Conservation (phyloP, 2,797 vertebrate species). For the Crocidura indochinensis region DNA sequence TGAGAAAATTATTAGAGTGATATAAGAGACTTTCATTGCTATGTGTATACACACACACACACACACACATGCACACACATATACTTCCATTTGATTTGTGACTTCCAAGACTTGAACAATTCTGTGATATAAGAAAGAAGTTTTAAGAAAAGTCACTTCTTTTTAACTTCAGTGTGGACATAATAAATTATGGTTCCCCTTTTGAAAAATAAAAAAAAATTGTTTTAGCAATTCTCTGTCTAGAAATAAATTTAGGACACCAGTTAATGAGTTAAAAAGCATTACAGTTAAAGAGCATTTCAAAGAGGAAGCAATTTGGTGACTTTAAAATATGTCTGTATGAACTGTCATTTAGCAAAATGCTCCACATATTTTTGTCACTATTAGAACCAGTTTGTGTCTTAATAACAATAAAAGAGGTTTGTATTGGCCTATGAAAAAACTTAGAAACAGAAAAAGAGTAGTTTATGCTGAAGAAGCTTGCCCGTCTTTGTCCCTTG, state of each 20-base stretch:
- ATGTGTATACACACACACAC: too few species aligned
- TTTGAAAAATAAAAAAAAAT: slow-evolving; percentile 76
- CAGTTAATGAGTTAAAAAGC: too few species aligned
- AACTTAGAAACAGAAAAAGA: slow-evolving; percentile 61
- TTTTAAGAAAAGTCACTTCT: slow-evolving; percentile 71
- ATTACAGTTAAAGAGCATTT: too few species aligned
- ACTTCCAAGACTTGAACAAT: slow-evolving; percentile 50
- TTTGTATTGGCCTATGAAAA: slow-evolving; percentile 60
- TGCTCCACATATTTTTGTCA: slow-evolving; percentile 79
- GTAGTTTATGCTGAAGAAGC: slow-evolving; percentile 63
- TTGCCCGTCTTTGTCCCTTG: neutral
- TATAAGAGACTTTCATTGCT: neutral
- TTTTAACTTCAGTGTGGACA: slow-evolving; percentile 37
- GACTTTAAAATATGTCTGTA: slow-evolving; percentile 59
- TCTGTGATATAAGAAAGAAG: slow-evolving; percentile 68
- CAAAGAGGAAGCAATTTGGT: slow-evolving; percentile 72
- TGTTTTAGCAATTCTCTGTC: slow-evolving; percentile 65
- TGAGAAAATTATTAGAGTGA: slow-evolving; percentile 73
- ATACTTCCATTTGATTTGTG: slow-evolving; percentile 56
- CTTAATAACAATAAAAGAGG: slow-evolving; percentile 77
- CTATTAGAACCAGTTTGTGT: slow-evolving; percentile 66
- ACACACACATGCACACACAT: too few species aligned
- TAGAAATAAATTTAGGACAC: slow-evolving; percentile 83
- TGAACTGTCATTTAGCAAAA: slow-evolving; percentile 70
- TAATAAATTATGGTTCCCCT: slow-evolving; percentile 60